phyloP scores from a whole-genome alignment of 1,140 invertebrate genomes.

The Halictus rubicundus region DNA sequence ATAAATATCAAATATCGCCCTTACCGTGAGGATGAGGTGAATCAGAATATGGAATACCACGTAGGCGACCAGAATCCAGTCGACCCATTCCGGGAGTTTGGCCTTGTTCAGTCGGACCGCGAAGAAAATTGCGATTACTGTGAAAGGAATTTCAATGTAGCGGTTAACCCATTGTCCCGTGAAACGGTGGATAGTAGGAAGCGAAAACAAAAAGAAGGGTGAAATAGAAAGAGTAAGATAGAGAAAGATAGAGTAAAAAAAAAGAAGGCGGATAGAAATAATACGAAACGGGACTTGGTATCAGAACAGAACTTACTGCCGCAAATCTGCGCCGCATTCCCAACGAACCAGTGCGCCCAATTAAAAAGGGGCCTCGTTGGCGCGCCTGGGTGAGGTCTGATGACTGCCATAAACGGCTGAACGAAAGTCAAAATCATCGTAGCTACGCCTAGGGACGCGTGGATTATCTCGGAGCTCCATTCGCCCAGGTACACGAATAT shows the following conservation, averaged over 20 bases:
- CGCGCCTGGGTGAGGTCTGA: conserved; percentile 92
- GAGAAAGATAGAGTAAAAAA: conserved; percentile 10
- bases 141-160: conserved; percentile 74
- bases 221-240: background rate
- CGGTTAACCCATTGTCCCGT: conserved; percentile 27
- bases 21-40: conserved; percentile 94
- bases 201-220: too few species aligned
- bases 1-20: conserved; percentile 76
- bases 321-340: conserved; percentile 95
- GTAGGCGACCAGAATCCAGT: conserved; percentile 93
- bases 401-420: conserved; percentile 91
- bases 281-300: background rate
- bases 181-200: background rate
- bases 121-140: conserved; percentile 96
- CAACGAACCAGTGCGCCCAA: conserved; percentile 96
- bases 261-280: background rate
- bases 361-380: conserved; percentile 93
- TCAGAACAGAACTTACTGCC: conserved; percentile 85
- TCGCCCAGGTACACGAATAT: conserved; percentile 91
- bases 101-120: conserved; percentile 92
- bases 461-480: conserved; percentile 88
- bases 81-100: conserved; percentile 91
- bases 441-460: conserved; percentile 89
- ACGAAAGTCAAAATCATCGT: conserved; percentile 91
- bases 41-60: conserved; percentile 94